These are phyloP conservation scores for Troides helena DNA, from an alignment of 2,888 invertebrate genomes.

Conservation along the genomic window DNA sequence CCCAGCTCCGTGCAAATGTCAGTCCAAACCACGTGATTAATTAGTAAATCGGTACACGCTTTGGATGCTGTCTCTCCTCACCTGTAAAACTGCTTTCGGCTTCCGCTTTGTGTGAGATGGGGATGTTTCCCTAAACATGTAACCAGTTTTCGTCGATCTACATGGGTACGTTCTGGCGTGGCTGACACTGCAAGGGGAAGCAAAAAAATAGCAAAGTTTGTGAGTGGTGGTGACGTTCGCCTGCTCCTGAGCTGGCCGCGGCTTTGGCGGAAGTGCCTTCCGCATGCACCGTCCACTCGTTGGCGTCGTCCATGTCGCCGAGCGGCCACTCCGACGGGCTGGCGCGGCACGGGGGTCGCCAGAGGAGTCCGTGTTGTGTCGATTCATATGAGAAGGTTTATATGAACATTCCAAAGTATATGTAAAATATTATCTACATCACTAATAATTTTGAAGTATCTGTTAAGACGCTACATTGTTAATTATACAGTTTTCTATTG, in stretches of 20 bases:
- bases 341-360: slow-evolving; percentile 34
- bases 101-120: slow-evolving; percentile 21
- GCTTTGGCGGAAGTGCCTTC: slow-evolving; percentile 55
- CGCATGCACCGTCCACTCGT: slow-evolving; percentile 40
- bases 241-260: slow-evolving; percentile 37
- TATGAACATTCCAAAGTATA: slow-evolving; percentile 80
- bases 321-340: slow-evolving; percentile 27
- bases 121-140: slow-evolving; percentile 7
- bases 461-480: slow-evolving; percentile 80
- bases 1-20: slow-evolving; percentile 24
- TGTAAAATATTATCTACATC: slow-evolving; percentile 79
- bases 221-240: slow-evolving; percentile 49
- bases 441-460: slow-evolving; percentile 79
- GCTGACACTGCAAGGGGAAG: slow-evolving; percentile 53
- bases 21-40: slow-evolving; percentile 22
- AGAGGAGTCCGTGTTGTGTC: slow-evolving; percentile 49
- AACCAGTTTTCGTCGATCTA: slow-evolving; percentile 22
- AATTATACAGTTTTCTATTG: slow-evolving; percentile 81
- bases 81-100: slow-evolving; percentile 23
- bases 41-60: slow-evolving; percentile 14
- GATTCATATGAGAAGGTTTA: slow-evolving; percentile 75
- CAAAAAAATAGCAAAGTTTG: slow-evolving; percentile 74
- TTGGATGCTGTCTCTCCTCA: slow-evolving; percentile 9
- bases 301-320: slow-evolving; percentile 38
- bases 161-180: slow-evolving; percentile 33